Percentiles rank a stretch among this genome's conserved stretches.
Evolutionary conservation across 2,113 vertebrate genomes (phyloP).

Genomic region (Lanius collurio): DNA sequence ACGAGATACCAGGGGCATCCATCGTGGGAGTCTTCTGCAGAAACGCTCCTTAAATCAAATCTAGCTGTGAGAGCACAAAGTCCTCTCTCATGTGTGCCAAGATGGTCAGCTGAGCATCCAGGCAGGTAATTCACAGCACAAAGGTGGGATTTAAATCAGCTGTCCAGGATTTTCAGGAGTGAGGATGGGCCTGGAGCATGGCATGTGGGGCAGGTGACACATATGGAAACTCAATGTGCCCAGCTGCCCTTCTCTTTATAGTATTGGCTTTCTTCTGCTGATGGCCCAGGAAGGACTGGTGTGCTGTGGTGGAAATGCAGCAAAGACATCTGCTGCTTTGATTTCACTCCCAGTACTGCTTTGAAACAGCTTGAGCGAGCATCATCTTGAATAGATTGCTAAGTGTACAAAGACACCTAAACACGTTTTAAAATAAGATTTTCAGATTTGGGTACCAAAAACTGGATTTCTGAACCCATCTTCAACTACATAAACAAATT

Average conservation of each 20-base stretch:
- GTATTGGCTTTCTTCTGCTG: not conserved
- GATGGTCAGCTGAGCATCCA: accelerated
- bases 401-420: not conserved
- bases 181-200: not conserved
- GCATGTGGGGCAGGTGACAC: not conserved
- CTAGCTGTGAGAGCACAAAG: not conserved
- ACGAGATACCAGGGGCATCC: not conserved
- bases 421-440: not conserved
- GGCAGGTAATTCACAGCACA: too few species aligned
- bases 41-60: not conserved
- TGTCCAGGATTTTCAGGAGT: not conserved
- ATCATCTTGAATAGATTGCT: not conserved
- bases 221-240: not conserved
- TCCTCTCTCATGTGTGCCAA: not conserved
- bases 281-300: not conserved
- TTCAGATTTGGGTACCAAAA: not conserved
- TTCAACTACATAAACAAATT: not conserved
- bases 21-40: accelerated
- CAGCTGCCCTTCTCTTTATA: not conserved
- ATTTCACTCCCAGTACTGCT: not conserved
- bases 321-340: not conserved
- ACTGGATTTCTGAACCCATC: not conserved
- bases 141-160: not conserved
- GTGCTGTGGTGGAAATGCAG: not conserved
- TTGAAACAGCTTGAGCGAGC: not conserved